Evolutionary conservation across 64 coral and sea anemone species (phyloP).

Genomic region (Pocillopora verrucosa): DNA sequence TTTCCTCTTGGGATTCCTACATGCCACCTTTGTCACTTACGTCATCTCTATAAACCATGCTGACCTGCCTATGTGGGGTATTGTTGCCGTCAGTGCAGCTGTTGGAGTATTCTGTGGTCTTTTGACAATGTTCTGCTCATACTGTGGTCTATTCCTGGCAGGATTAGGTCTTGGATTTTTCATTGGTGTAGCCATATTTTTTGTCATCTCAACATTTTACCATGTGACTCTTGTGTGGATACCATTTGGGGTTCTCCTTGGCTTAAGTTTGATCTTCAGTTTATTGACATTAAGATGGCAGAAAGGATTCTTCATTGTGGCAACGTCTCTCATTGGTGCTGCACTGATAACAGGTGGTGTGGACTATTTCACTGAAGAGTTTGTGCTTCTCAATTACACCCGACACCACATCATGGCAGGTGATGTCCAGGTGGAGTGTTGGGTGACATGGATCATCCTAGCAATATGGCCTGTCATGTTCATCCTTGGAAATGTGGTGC

Average conservation of each 20-base stretch:
- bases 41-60: slow-evolving; percentile 74
- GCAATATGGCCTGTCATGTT: slow-evolving; percentile 90
- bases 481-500: slow-evolving; percentile 76
- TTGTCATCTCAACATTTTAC: slow-evolving; percentile 54
- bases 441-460: slow-evolving; percentile 77
- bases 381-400: slow-evolving; percentile 69
- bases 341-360: slow-evolving; percentile 66
- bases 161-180: slow-evolving; percentile 95
- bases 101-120: slow-evolving; percentile 84
- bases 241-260: slow-evolving; percentile 91
- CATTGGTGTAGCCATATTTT: slow-evolving; percentile 70
- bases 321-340: slow-evolving; percentile 74
- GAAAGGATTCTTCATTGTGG: slow-evolving; percentile 74
- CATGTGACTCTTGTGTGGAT: slow-evolving; percentile 84
- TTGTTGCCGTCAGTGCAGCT: slow-evolving; percentile 74
- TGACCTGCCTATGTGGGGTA: slow-evolving; percentile 61
- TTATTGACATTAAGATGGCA: slow-evolving; percentile 80
- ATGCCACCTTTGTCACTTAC: slow-evolving; percentile 90
- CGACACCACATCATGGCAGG: slow-evolving; percentile 81
- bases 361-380: slow-evolving; percentile 91
- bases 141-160: slow-evolving; percentile 89
- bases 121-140: slow-evolving; percentile 78
- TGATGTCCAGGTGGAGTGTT: slow-evolving; percentile 42
- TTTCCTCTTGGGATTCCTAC: slow-evolving; percentile 75
- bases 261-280: slow-evolving; percentile 63